Conservation (phyloP, 2,888 invertebrate genomes). For the Eristalinus sepulchralis region DNA sequence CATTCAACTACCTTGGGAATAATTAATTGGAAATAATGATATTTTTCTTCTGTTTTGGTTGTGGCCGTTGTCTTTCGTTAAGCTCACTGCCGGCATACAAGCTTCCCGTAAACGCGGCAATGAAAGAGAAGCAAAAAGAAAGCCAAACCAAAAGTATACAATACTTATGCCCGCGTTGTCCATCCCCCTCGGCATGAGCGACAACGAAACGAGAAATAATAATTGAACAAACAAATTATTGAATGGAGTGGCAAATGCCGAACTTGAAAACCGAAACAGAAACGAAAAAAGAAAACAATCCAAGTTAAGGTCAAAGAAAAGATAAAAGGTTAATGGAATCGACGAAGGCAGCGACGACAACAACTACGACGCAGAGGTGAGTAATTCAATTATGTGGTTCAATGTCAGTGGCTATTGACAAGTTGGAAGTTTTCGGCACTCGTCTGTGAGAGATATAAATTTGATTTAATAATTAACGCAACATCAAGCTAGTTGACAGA, state of each 20-base stretch:
- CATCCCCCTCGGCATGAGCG: not conserved
- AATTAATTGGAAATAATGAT: conserved; percentile 57
- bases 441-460: conserved; percentile 23
- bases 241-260: conserved; percentile 50
- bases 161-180: not conserved
- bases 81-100: conserved; percentile 11
- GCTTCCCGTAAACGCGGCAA: not conserved
- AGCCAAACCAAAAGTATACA: conserved; percentile 24
- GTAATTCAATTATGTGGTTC: conserved; percentile 57
- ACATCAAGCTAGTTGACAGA: conserved; percentile 18
- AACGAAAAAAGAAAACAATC: not conserved
- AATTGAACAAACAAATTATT: conserved; percentile 68
- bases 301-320: conserved; percentile 66
- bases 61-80: not conserved
- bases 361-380: conserved; percentile 44
- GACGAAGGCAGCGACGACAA: not conserved
- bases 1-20: conserved; percentile 63
- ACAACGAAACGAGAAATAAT: conserved; percentile 51
- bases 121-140: not conserved
- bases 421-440: conserved; percentile 19
- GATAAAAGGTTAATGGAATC: conserved; percentile 68
- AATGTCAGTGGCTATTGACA: conserved; percentile 54
- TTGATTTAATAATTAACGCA: conserved; percentile 34
- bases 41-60: not conserved
- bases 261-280: conserved; percentile 50